Percentiles rank a stretch among this genome's conserved stretches.
phyloP scores from a whole-genome alignment of 1,140 invertebrate genomes.

The Drosophila sturtevanti region DNA sequence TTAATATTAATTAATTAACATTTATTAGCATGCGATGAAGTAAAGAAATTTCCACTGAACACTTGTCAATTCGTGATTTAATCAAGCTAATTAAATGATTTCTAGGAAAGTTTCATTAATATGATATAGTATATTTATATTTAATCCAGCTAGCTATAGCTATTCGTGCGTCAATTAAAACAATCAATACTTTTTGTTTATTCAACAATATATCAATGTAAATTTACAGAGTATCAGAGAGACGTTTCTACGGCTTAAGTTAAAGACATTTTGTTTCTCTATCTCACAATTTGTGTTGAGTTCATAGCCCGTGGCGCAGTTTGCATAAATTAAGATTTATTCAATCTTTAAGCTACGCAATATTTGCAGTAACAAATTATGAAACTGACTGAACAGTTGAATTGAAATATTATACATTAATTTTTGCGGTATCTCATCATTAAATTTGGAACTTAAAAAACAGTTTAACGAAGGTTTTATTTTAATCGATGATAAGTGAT shows the following conservation, averaged over 20 bases:
- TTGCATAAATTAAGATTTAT: conserved; percentile 64
- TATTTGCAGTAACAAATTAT: conserved; percentile 8
- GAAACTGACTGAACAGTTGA: not conserved
- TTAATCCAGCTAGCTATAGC: no score
- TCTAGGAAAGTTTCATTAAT: no score
- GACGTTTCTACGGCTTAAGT: not conserved
- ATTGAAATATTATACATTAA: not conserved
- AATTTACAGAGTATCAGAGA: not conserved
- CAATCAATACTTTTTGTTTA: no score
- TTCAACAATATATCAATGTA: no score
- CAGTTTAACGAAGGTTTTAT: not conserved
- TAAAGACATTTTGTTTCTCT: not conserved
- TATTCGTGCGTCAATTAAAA: no score
- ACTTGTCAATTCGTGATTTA: no score
- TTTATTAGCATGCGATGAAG: no score
- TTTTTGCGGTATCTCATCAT: not conserved
- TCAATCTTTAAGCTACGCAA: conserved; percentile 32
- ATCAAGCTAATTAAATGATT: no score
- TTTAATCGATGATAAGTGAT: no score
- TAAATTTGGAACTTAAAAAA: not conserved
- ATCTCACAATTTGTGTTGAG: not conserved
- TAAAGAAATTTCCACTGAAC: no score
- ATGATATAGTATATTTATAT: no score
- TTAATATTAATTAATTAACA: no score
- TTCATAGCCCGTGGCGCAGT: conserved; percentile 39